A percentile compares a stretch with the other conserved stretches of the same genome.
These are phyloP conservation scores for Pygmarrhopalites habei DNA, from an alignment of 1,140 invertebrate species.

Conservation along the genomic window DNA sequence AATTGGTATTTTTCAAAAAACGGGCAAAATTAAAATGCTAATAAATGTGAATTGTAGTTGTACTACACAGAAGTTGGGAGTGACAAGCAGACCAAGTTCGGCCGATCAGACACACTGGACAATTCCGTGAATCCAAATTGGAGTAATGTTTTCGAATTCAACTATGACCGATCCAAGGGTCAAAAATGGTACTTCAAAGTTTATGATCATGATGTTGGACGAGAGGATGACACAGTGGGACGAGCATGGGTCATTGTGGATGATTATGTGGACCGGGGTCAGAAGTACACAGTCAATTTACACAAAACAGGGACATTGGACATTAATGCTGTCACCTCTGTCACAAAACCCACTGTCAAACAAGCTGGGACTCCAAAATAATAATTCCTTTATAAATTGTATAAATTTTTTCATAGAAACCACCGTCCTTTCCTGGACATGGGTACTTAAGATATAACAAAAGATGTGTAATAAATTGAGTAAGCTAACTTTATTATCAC, in stretches of 20 bases:
- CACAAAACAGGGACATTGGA: slow-evolving; percentile 22
- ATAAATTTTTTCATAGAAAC: too few relatives aligned
- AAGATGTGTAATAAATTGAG: too few relatives aligned
- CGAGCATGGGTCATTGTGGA: neutral
- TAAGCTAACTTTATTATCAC: too few relatives aligned
- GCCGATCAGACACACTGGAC: slow-evolving; percentile 12
- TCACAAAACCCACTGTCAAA: too few relatives aligned
- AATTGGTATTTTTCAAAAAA: neutral
- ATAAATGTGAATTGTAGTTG: neutral
- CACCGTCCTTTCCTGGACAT: too few relatives aligned
- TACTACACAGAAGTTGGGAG: slow-evolving; percentile 24
- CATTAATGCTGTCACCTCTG: too few relatives aligned
- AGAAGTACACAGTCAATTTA: neutral
- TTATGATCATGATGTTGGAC: slow-evolving; percentile 30
- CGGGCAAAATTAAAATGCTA: neutral
- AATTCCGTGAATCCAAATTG: slow-evolving; percentile 33
- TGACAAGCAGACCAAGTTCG: slow-evolving; percentile 13
- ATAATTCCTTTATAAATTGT: too few relatives aligned
- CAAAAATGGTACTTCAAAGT: slow-evolving; percentile 30
- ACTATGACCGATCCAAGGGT: slow-evolving; percentile 30
- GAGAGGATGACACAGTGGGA: slow-evolving; percentile 33
- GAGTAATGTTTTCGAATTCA: slow-evolving; percentile 28
- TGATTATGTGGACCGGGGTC: neutral
- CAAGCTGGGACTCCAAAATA: too few relatives aligned
- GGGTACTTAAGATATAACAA: too few relatives aligned